A percentile compares a stretch with the other conserved stretches of the same genome.
Conservation (phyloP, 2,797 vertebrate genomes). For the Brachyrhaphis roseni region DNA sequence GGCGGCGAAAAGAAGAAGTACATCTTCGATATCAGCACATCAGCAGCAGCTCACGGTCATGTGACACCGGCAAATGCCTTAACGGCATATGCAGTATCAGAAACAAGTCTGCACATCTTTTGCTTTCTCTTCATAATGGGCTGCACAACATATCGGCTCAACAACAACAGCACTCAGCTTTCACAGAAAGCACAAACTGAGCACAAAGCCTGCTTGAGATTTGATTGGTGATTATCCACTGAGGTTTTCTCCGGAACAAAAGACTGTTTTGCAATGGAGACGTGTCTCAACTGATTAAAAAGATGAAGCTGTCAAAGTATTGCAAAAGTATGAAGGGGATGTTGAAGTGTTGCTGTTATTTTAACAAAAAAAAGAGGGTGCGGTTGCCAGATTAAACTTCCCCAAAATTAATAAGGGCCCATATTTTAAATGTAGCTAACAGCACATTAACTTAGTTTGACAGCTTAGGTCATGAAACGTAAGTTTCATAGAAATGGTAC, state of each 20-base stretch:
- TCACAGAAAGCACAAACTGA: slow-evolving; percentile 15
- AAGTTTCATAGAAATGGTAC: background rate
- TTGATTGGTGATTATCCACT: slow-evolving; percentile 26
- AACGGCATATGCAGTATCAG: slow-evolving; percentile 38
- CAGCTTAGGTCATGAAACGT: background rate
- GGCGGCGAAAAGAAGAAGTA: slow-evolving; percentile 48
- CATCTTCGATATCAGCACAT: slow-evolving; percentile 32
- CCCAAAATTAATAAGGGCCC: slow-evolving; percentile 29
- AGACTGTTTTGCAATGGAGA: slow-evolving; percentile 29
- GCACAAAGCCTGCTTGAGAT: slow-evolving; percentile 37
- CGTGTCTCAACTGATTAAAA: slow-evolving; percentile 46
- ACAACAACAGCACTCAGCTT: slow-evolving; percentile 16
- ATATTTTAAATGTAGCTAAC: slow-evolving; percentile 20
- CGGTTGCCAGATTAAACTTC: slow-evolving; percentile 54
- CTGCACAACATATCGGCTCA: slow-evolving; percentile 45
- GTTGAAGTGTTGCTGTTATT: slow-evolving; percentile 37
- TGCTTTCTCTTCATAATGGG: slow-evolving; percentile 47
- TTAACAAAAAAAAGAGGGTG: slow-evolving; percentile 52
- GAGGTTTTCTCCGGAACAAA: slow-evolving; percentile 22
- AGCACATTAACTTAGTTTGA: slow-evolving; percentile 1
- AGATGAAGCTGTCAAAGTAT: slow-evolving; percentile 30
- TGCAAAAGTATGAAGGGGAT: slow-evolving; percentile 33
- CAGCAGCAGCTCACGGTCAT: slow-evolving; percentile 46
- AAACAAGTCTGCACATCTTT: slow-evolving; percentile 34
- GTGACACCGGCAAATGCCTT: slow-evolving; percentile 47